phyloP scores from a whole-genome alignment of 1,140 invertebrate genomes.

The Drosophila kepulauana region DNA sequence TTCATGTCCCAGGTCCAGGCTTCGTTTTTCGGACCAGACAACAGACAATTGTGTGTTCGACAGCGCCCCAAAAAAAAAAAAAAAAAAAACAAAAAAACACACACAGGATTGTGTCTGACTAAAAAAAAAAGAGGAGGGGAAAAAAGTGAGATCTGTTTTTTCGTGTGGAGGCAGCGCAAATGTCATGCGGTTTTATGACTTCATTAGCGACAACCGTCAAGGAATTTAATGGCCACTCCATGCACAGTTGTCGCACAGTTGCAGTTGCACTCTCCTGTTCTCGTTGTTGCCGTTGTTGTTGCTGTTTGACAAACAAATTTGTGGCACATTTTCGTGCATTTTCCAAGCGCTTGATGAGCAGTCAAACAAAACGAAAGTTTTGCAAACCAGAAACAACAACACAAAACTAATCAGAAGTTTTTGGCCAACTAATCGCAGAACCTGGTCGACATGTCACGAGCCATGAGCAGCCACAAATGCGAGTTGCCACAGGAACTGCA shows the following conservation, averaged over 20 bases:
- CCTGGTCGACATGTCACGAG: constrained; percentile 70
- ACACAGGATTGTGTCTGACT: too few relatives aligned
- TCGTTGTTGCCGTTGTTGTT: constrained; percentile 2
- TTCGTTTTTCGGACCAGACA: constrained; percentile 39
- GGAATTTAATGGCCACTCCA: constrained; percentile 70
- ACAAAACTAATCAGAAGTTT: constrained; percentile 64
- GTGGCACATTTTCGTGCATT: constrained; percentile 73
- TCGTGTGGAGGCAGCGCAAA: constrained; percentile 64
- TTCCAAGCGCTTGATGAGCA: constrained; percentile 53
- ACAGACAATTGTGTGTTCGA: constrained; percentile 56
- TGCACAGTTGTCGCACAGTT: constrained; percentile 3
- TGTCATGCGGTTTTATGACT: constrained; percentile 83
- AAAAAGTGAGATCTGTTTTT: constrained; percentile 69
- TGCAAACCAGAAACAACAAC: not conserved
- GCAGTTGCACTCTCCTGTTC: not conserved
- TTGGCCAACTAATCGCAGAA: constrained; percentile 38
- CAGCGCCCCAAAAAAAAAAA: constrained; percentile 26
- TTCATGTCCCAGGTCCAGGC: not conserved
- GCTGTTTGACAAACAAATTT: constrained; percentile 69
- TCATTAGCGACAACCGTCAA: constrained; percentile 73
- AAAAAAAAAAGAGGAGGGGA: constrained; percentile 32
- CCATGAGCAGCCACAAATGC: constrained; percentile 12
- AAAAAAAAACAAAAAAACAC: constrained; percentile 7
- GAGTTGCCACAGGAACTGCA: not conserved
- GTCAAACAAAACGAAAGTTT: constrained; percentile 64